Base-by-base conservation (phyloP, 1,140 invertebrate species). In the Drosophila sulfurigaster region DNA sequence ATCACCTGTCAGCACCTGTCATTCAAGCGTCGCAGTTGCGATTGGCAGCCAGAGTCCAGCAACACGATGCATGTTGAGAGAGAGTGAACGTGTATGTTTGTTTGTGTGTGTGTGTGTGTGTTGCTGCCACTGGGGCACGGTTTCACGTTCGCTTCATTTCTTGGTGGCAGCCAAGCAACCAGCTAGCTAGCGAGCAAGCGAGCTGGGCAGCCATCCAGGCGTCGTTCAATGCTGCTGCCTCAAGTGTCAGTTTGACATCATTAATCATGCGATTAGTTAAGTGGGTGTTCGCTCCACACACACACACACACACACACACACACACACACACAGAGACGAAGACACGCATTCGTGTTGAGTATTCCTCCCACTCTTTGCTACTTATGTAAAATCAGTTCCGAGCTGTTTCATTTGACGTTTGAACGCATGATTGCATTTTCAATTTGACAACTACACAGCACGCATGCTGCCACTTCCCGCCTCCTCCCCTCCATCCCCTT, bases 201-300 rank as follows among this genome's bases (percentile, higher is more conserved):
- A 66, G 52, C 16, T 11, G 59, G 51, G 59, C 67, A 70, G 67
- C 63, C 70, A 67, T 46, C n/a, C 32, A 66, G 52, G 58, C 67
- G 51, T 48, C 58, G 46, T 25, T 25, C 20, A 25, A 46, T 35
- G 52, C 38, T 62, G 73, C 75, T 58, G 69, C 83, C 80, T 83
- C 72, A 81, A 86, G 73, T 85, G 79, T 81, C 80, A 83, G 82
- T 82, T 91, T 81, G 75, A 82, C 90, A 88, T 90, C 90, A 91
- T 91, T 91, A 91, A 91, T 91, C 90, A 91, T 91, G 90, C 79
- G 90, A 91, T 91, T 91, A 91, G 90, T 90, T 90, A 91, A 91
- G 82, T 91, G 90, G 90, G 90, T 82, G 90, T 89, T 88, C 65
- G 70, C 52, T 83, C 63, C 48, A 67, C 66, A 71, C 68, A 38